phyloP scores from a whole-genome alignment of 1,140 invertebrate genomes.

The Neomicropteryx cornuta region DNA sequence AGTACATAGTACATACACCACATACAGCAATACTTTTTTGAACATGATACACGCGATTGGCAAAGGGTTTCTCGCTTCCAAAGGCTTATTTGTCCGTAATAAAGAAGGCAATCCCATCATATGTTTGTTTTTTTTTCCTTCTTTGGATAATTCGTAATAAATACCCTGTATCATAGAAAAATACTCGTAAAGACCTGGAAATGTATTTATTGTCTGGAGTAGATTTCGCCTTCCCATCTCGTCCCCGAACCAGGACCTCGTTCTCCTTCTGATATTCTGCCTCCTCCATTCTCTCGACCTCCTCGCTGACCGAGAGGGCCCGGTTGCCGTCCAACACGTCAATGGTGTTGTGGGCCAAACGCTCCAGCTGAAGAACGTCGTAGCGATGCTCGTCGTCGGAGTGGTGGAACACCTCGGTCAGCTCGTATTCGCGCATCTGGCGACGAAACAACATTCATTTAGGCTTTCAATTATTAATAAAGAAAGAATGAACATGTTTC shows the following conservation, averaged over 20 bases:
- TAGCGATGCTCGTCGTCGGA: slow-evolving; percentile 66
- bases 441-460: slow-evolving; percentile 21
- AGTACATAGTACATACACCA: too few species aligned
- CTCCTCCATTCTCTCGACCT: slow-evolving; percentile 60
- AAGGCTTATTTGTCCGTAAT: too few species aligned
- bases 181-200: slow-evolving; percentile 29
- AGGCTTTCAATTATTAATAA: too few species aligned
- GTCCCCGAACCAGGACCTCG: slow-evolving; percentile 26
- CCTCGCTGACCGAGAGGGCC: slow-evolving; percentile 65
- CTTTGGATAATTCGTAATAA: background rate
- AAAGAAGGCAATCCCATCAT: background rate
- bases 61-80: too few species aligned
- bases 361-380: slow-evolving; percentile 56
- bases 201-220: slow-evolving; percentile 33
- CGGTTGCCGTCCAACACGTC: slow-evolving; percentile 57
- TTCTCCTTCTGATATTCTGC: slow-evolving; percentile 25
- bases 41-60: too few species aligned
- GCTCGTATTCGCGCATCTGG: slow-evolving; percentile 75
- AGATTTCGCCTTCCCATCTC: slow-evolving; percentile 26
- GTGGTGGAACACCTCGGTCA: slow-evolving; percentile 75
- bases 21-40: too few species aligned
- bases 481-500: too few species aligned
- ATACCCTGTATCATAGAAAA: background rate
- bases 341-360: slow-evolving; percentile 49
- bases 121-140: background rate